Conservation (phyloP, 2,888 invertebrate species). For the Hesperia comma region DNA sequence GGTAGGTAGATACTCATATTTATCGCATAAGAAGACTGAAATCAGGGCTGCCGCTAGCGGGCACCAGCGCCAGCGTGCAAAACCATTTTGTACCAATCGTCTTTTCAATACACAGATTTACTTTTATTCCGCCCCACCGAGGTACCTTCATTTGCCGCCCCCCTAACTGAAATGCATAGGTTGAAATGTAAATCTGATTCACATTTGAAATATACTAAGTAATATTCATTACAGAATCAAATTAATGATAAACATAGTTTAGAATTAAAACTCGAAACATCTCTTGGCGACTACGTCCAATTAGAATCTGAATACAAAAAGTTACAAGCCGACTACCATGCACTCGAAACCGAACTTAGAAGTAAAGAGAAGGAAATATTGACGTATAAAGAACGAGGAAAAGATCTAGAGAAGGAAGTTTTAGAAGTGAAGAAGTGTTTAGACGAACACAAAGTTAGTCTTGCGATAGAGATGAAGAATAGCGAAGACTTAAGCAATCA, state of each 20-base stretch:
- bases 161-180: too few species aligned
- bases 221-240: constrained; percentile 54
- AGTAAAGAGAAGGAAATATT: constrained; percentile 74
- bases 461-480: constrained; percentile 64
- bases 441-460: constrained; percentile 65
- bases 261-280: constrained; percentile 81
- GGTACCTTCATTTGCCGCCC: too few species aligned
- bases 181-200: too few species aligned
- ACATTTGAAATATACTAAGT: too few species aligned
- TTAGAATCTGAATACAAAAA: constrained; percentile 73
- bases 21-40: too few species aligned
- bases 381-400: constrained; percentile 68
- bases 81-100: too few species aligned
- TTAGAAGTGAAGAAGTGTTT: constrained; percentile 55
- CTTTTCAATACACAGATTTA: too few species aligned
- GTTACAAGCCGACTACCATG: constrained; percentile 52
- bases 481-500: constrained; percentile 64
- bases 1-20: too few species aligned
- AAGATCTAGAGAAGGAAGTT: constrained; percentile 59
- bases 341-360: constrained; percentile 61
- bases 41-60: too few species aligned
- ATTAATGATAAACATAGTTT: constrained; percentile 81
- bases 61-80: too few species aligned
- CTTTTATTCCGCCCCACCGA: too few species aligned
- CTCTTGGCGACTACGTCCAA: constrained; percentile 79